phyloP scores from a whole-genome alignment of 2,888 invertebrate genomes.

The Branchellion lobata region DNA sequence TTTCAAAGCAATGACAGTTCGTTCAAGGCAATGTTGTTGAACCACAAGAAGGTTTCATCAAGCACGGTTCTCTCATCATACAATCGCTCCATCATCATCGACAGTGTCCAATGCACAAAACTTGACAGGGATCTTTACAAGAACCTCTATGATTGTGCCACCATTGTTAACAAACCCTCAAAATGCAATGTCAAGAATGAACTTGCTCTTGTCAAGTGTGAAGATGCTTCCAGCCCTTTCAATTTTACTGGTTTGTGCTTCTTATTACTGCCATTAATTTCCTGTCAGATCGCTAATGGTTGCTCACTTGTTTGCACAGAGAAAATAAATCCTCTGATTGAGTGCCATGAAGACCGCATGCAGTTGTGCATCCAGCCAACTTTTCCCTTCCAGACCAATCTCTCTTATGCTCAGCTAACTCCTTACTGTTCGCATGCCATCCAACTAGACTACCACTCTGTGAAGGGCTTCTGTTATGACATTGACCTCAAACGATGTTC shows the following conservation, averaged over 20 bases:
- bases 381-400: neutral
- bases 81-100: constrained; percentile 25
- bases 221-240: neutral
- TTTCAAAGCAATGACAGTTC: neutral
- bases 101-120: constrained; percentile 40
- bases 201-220: constrained; percentile 43
- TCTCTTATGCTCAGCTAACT: neutral
- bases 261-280: too few relatives aligned
- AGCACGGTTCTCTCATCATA: constrained; percentile 3
- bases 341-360: constrained; percentile 15
- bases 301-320: too few relatives aligned
- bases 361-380: constrained; percentile 13
- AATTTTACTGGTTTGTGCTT: constrained; percentile 3
- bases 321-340: neutral
- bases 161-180: constrained; percentile 12
- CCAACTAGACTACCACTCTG: neutral
- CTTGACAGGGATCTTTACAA: neutral
- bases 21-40: constrained; percentile 31
- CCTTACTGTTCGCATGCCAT: neutral
- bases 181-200: constrained; percentile 37
- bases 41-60: neutral
- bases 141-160: constrained; percentile 41
- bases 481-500: constrained; percentile 6
- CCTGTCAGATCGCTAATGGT: too few relatives aligned
- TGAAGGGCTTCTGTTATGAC: constrained; percentile 16